A percentile compares a stretch with the other conserved stretches of the same genome.
These are phyloP conservation scores for Ondatra zibethicus DNA, from an alignment of 2,113 vertebrate species.

Conservation along the genomic window DNA sequence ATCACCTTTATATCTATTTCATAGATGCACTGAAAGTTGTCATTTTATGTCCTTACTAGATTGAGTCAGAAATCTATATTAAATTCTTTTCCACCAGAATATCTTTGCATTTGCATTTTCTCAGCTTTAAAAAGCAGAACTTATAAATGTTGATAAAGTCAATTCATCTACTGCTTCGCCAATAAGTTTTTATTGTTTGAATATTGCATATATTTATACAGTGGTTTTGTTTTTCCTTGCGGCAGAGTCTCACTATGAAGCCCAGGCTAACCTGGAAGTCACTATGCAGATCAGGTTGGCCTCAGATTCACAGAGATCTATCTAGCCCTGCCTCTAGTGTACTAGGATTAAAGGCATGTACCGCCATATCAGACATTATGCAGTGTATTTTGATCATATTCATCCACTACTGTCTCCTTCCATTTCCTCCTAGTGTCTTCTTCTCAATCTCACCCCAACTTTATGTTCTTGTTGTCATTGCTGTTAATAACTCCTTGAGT, in stretches of 20 bases:
- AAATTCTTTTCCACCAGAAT: background rate
- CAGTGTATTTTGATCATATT: background rate
- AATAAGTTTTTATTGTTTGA: background rate
- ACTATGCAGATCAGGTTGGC: background rate
- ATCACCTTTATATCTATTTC: background rate
- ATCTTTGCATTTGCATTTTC: conserved; percentile 37
- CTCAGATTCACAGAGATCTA: background rate
- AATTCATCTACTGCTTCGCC: conserved; percentile 14
- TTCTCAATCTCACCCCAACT: background rate
- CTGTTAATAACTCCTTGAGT: background rate
- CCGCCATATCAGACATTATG: background rate
- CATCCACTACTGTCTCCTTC: background rate
- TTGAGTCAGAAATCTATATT: background rate
- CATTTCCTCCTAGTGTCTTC: background rate
- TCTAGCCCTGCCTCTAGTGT: background rate
- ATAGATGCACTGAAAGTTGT: conserved; percentile 25
- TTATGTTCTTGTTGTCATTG: background rate
- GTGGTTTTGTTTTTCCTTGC: background rate
- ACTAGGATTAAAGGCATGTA: background rate
- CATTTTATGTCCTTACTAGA: background rate
- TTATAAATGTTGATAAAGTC: conserved; percentile 32
- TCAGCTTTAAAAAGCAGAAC: background rate
- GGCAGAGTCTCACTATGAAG: background rate
- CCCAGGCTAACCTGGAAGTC: background rate
- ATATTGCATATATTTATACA: background rate